Evolutionary conservation across 2,888 invertebrate species (phyloP), one percentile per base, ranked within the genome.

Genomic region (Eupithecia abbreviata): DNA sequence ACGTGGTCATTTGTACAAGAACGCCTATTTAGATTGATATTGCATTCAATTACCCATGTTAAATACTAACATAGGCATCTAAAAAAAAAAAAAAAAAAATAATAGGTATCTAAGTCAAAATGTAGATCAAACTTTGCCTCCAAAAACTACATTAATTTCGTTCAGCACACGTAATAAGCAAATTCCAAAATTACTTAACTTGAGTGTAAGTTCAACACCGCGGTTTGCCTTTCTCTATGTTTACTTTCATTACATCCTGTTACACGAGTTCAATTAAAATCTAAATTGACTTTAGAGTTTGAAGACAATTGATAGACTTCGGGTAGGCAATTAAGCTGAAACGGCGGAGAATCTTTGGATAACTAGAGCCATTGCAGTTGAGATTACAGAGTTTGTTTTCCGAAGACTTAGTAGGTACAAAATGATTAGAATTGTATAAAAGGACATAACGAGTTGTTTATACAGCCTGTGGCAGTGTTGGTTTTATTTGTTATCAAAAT

Each of bases 241-340:
- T 82, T 82, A 80, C 81, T 82, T 82, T 82, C 81, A 81, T 81
- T 78, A 82, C 80, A 81, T 81, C 81, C 80, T 78, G 81, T 80
- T 81, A 80, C 81, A 75, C 76, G 51, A 80, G 78, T 80, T 81
- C 82, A 81, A 82, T 82, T 82, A 81, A 81, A 82, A 81, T 80
- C 71, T 76, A 80, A 82, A 82, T 82, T 80, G 79, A 80, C 76
- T 81, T 81, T 77, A 75, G 76, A 82, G 77, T 81, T 81, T 81
- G 79, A 79, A 82, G 79, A 80, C 81, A 82, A 82, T 81, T 81
- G 82, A 82, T 82, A 81, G 82, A 80, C 78, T 80, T 80, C 72
- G 75, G 68, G 77, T 81, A 77, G 75, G 79, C 79, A 80, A 81
- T 80, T 81, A 77, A 76, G 72, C 73, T 75, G 71, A 76, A 78